Evolutionary conservation across 2,888 invertebrate genomes (phyloP), one percentile per base, ranked within the genome.

Genomic region (Trissolcus japonicus): DNA sequence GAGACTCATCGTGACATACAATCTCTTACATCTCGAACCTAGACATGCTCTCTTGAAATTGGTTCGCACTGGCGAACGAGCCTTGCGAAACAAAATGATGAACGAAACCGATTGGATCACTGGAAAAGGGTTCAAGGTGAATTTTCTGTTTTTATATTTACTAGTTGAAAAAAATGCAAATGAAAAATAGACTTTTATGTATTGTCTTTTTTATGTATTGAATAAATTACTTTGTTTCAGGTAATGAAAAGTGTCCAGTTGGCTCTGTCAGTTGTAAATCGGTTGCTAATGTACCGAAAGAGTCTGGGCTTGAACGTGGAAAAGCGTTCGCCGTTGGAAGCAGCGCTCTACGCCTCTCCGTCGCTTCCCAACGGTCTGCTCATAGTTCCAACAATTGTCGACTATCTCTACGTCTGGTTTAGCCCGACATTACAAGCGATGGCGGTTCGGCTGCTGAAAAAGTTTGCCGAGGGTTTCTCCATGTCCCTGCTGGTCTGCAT

Each of bases 401-500:
- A 91, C 83, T 92, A 92, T 82, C 89, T 92, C 0, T 91, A 91
- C 81, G 92, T 92, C 60, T 89, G 91, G 82, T 91, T 92, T 79
- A 92, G 91, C 81, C 90, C 91, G 1, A 86, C 90, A 13, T 85
- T 92, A 16, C 91, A 92, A 16, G 91, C 91, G 6, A 89, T 92
- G 83, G 91, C 92, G 1, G 90, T 92, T 1, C 88, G 91, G 51
- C 83, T 92, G 11, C 81, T 92, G 29, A 91, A 91, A 75, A 89
- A 91, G 80, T 90, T 92, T 65, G 92, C 92, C 35, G 83, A 88
- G 89, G 91, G 90, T 55, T 91, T 91, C 50, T 91, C 91, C 0
- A 91, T 92, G 90, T 92, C 92, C 0, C 85, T 93, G 14, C 85
- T 92, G 54, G 92, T 92, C 6, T 92, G 92, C 83, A 90, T 93